Conservation (phyloP, 1,140 invertebrate genomes). For the Procambarus clarkii region DNA sequence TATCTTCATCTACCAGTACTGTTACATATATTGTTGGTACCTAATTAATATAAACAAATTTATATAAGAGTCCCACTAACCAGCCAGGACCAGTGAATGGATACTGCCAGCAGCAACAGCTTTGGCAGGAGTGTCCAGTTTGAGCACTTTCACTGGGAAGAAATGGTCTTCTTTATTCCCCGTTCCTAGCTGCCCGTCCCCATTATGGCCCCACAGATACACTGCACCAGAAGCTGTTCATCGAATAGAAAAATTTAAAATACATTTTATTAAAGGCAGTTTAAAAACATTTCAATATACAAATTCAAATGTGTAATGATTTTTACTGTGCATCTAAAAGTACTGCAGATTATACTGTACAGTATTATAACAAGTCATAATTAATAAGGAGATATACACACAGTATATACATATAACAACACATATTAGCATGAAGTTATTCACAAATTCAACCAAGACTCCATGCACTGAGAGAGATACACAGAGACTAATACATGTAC, state of each 20-base stretch:
- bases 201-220: conserved; percentile 81
- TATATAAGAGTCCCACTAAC: conserved; percentile 75
- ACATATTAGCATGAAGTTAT: not conserved
- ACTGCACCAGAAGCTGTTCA: conserved; percentile 77
- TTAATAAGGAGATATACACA: not conserved
- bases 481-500: not conserved
- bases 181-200: conserved; percentile 82
- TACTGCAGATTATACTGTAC: not conserved
- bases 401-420: not conserved
- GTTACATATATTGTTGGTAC: too few relatives aligned
- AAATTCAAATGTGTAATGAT: not conserved
- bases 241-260: too few relatives aligned
- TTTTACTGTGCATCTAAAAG: not conserved
- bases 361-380: not conserved
- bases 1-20: too few relatives aligned
- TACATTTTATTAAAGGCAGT: too few relatives aligned
- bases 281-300: not conserved
- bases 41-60: not conserved
- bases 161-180: conserved; percentile 74
- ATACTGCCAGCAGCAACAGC: conserved; percentile 60
- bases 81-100: conserved; percentile 78
- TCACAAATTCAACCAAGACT: not conserved
- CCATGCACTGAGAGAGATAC: not conserved
- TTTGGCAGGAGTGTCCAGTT: conserved; percentile 38
- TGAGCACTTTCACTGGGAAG: conserved; percentile 49